phyloP scores from a whole-genome alignment of 2,113 vertebrate species.

The Cromileptes altivelis region DNA sequence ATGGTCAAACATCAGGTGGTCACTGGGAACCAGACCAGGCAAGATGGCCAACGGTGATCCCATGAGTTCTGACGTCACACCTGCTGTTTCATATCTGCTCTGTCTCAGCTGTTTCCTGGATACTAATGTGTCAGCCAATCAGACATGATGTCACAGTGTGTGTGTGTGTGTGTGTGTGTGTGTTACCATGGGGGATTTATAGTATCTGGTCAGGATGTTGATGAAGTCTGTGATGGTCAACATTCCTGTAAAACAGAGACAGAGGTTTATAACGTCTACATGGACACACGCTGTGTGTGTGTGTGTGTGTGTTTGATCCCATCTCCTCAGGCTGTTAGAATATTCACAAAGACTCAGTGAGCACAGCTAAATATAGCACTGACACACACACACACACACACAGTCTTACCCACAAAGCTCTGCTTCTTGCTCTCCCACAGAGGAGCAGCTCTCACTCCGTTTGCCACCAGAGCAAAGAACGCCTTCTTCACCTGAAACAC shows the following conservation, averaged over 20 bases:
- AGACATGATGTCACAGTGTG: slow-evolving; percentile 3
- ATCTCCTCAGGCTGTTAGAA: background rate
- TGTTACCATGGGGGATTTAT: slow-evolving; percentile 95
- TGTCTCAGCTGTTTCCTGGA: too few species aligned
- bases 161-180: slow-evolving; percentile 44
- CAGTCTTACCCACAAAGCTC: slow-evolving; percentile 92
- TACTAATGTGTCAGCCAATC: too few species aligned
- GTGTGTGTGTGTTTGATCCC: background rate
- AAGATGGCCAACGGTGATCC: too few species aligned
- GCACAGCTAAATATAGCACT: background rate
- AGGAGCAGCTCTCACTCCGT: slow-evolving; percentile 95
- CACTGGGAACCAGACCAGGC: too few species aligned
- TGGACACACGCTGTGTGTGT: background rate
- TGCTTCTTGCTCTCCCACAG: slow-evolving; percentile 96
- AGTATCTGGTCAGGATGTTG: slow-evolving; percentile 98
- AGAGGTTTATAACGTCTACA: background rate
- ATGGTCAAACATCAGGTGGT: too few species aligned
- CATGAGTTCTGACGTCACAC: too few species aligned
- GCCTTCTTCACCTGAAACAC: slow-evolving; percentile 93
- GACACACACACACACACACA: slow-evolving; percentile 13
- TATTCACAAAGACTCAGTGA: background rate
- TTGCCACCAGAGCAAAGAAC: slow-evolving; percentile 95
- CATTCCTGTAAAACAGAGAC: slow-evolving; percentile 87
- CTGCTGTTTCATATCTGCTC: too few species aligned
- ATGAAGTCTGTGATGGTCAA: slow-evolving; percentile 99